Evolutionary conservation across 2,797 vertebrate species (phyloP).

Genomic region (Hapalemur alaotrensis): DNA sequence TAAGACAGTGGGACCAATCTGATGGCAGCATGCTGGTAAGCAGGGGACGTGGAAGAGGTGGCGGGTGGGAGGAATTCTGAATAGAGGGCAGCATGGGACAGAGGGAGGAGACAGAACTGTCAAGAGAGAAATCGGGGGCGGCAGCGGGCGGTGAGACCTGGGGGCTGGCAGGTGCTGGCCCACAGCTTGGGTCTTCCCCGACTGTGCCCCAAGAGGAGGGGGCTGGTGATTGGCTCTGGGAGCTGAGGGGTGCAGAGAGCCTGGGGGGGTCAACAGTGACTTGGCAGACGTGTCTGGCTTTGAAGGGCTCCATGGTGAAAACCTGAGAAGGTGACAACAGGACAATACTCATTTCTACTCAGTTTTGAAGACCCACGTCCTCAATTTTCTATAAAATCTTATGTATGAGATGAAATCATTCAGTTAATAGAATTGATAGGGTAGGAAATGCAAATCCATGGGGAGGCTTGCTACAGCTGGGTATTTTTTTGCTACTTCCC

Average conservation of each 20-base stretch:
- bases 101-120: not conserved
- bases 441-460: not conserved
- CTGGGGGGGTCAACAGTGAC: not conserved
- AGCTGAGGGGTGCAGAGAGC: fast-evolving
- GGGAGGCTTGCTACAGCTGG: not conserved
- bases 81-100: fast-evolving
- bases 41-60: fast-evolving
- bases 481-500: not conserved
- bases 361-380: not conserved
- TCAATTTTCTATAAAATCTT: not conserved
- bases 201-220: not conserved
- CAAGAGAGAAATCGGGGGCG: not conserved
- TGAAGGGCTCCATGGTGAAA: fast-evolving
- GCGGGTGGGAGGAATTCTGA: not conserved
- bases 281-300: fast-evolving
- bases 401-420: not conserved
- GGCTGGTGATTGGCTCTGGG: not conserved
- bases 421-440: not conserved
- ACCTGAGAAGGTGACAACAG: fast-evolving
- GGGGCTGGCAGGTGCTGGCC: not conserved
- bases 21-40: fast-evolving
- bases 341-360: fast-evolving
- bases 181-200: not conserved
- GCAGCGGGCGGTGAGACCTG: fast-evolving
- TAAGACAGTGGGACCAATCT: not conserved